Evolutionary conservation across 2,888 invertebrate species (phyloP).

Genomic region (Acleris literana): DNA sequence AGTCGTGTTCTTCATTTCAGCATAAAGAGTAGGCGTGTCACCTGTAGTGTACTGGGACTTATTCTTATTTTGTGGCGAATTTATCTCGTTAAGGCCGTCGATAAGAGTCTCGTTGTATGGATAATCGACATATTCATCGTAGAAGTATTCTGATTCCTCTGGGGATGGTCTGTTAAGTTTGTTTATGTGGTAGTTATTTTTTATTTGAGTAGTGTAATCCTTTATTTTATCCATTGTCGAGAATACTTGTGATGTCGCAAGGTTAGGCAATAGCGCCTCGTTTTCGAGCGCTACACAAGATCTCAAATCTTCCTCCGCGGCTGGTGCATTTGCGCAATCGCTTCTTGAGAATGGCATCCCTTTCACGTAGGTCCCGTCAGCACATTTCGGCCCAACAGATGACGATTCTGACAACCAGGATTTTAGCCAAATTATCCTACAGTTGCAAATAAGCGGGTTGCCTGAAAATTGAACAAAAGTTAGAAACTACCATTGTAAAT

Average conservation of each 20-base stretch:
- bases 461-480: conserved; percentile 76
- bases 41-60: conserved; percentile 78
- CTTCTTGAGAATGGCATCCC: conserved; percentile 87
- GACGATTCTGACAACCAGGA: conserved; percentile 91
- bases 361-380: conserved; percentile 90
- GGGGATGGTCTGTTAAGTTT: conserved; percentile 86
- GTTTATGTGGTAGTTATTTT: conserved; percentile 71
- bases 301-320: conserved; percentile 82
- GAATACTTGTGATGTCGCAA: conserved; percentile 84
- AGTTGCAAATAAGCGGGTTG: conserved; percentile 92
- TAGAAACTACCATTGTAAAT: too few species aligned
- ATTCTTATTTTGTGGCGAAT: conserved; percentile 55
- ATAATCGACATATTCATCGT: conserved; percentile 92
- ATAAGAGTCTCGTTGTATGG: conserved; percentile 85
- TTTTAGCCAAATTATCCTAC: conserved; percentile 92
- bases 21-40: conserved; percentile 82
- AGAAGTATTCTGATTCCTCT: conserved; percentile 91
- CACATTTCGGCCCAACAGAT: conserved; percentile 89
- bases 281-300: conserved; percentile 87
- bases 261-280: conserved; percentile 82
- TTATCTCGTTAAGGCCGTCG: conserved; percentile 63
- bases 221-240: conserved; percentile 84
- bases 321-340: conserved; percentile 83
- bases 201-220: conserved; percentile 72
- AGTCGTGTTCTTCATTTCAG: conserved; percentile 62